Percentiles rank a stretch among this genome's conserved stretches.
These are phyloP conservation scores for Leptestheria dahalacensis DNA, from an alignment of 1,140 invertebrate genomes.

Conservation along the genomic window DNA sequence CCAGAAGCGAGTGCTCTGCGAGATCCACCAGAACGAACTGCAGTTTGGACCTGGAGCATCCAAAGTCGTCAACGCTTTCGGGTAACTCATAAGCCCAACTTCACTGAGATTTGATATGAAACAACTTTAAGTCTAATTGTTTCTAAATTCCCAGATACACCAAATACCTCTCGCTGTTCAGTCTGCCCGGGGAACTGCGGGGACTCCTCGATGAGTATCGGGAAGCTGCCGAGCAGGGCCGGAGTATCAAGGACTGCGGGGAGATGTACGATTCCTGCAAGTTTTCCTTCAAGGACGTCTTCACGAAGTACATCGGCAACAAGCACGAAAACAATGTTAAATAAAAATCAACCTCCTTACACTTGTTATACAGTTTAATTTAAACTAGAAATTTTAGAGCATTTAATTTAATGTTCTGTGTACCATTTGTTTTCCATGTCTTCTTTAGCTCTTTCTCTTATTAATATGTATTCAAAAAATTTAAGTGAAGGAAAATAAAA, in stretches of 20 bases:
- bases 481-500: too few relatives aligned
- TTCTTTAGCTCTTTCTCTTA: too few relatives aligned
- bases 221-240: slow-evolving; percentile 23
- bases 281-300: slow-evolving; percentile 24
- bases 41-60: slow-evolving; percentile 19
- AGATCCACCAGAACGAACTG: slow-evolving; percentile 22
- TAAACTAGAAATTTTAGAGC: too few relatives aligned
- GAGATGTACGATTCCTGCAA: slow-evolving; percentile 22
- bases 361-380: neutral
- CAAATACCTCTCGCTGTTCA: slow-evolving; percentile 21
- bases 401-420: neutral
- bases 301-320: slow-evolving; percentile 18
- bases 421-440: too few relatives aligned
- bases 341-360: neutral
- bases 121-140: too few relatives aligned
- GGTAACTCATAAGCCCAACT: slow-evolving; percentile 15
- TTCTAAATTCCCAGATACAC: slow-evolving; percentile 22
- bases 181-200: slow-evolving; percentile 21
- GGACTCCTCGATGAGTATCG: slow-evolving; percentile 22
- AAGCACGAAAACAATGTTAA: neutral
- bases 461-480: too few relatives aligned
- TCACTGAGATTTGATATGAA: neutral
- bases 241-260: slow-evolving; percentile 22
- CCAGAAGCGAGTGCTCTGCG: slow-evolving; percentile 23
- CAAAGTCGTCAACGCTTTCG: slow-evolving; percentile 20